Evolutionary conservation across 37 sponge, comb jelly and placozoan species (phyloP).

Genomic region (Amphimedon queenslandica): DNA sequence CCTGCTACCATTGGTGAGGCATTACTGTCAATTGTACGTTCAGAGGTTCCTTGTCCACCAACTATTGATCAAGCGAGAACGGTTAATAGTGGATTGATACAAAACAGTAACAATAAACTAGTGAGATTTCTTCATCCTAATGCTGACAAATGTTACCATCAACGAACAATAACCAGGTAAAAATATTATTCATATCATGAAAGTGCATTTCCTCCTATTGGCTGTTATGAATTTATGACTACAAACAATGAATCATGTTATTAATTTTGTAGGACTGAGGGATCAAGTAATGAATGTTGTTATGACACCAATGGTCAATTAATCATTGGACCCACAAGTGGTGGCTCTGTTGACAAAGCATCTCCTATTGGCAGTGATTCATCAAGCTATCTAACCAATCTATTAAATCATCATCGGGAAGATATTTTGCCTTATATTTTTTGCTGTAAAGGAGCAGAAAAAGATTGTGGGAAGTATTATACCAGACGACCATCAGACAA

Average conservation of each 20-base stretch:
- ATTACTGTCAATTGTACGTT: not conserved
- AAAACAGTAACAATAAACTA: not conserved
- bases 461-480: conserved; percentile 8
- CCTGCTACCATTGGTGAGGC: not conserved
- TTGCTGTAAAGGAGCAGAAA: conserved; percentile 18
- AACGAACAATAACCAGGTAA: not conserved
- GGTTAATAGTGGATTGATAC: conserved; percentile 16
- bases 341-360: not conserved
- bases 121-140: conserved; percentile 1
- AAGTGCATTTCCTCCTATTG: too few relatives aligned
- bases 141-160: conserved; percentile 3
- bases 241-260: too few relatives aligned
- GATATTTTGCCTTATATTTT: conserved; percentile 18
- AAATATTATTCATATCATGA: not conserved
- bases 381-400: not conserved
- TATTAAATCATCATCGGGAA: not conserved
- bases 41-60: conserved; percentile 17
- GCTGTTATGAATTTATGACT: too few relatives aligned
- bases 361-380: not conserved
- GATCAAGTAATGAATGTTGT: conserved; percentile 18
- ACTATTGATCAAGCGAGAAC: conserved; percentile 15
- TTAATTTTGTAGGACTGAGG: not conserved
- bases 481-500: conserved; percentile 11
- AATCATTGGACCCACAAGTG: conserved; percentile 20
- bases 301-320: conserved; percentile 6